A percentile compares a stretch with the other conserved stretches of the same genome.
Evolutionary conservation across 1,140 invertebrate genomes (phyloP).

Genomic region (Dinothrombium tinctorium): DNA sequence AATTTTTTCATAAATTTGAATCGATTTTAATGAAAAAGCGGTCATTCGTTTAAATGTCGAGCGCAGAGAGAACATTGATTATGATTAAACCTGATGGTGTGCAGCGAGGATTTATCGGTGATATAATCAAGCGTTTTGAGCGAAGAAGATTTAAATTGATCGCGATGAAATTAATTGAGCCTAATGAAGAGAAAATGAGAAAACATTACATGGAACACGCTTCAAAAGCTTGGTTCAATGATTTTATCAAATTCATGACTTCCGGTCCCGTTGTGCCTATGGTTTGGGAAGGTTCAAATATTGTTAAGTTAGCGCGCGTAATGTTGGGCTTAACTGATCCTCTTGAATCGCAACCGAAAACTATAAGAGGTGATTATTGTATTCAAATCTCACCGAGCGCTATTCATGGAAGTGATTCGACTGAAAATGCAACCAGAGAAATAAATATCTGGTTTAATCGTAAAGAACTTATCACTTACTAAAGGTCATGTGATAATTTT

Average conservation of each 20-base stretch:
- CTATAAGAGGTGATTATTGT: conserved; percentile 83
- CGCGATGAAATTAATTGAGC: conserved; percentile 63
- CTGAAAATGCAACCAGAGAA: conserved; percentile 86
- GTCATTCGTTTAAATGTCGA: too few relatives aligned
- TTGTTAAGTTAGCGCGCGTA: conserved; percentile 75
- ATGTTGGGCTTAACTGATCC: conserved; percentile 95
- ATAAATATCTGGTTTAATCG: conserved; percentile 84
- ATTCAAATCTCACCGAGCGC: conserved; percentile 86
- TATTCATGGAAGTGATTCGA: conserved; percentile 80
- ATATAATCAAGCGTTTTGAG: conserved; percentile 86
- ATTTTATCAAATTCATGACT: conserved; percentile 85
- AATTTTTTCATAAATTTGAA: too few relatives aligned
- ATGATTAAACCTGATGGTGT: conserved; percentile 98
- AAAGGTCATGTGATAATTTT: too few relatives aligned
- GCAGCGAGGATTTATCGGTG: conserved; percentile 77
- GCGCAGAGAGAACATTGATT: conserved; percentile 95
- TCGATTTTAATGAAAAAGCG: too few relatives aligned
- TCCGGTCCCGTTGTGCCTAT: conserved; percentile 93
- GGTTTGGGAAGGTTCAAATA: conserved; percentile 91
- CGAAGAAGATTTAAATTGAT: conserved; percentile 92
- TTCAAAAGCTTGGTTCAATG: conserved; percentile 66
- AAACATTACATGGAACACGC: conserved; percentile 78
- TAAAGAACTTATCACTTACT: conserved; percentile 63
- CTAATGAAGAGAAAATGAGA: conserved; percentile 48
- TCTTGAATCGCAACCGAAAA: conserved; percentile 69